Percentiles rank a stretch among this genome's conserved stretches.
phyloP scores from a whole-genome alignment of 2,888 invertebrate species.

The Campoletis raptor region DNA sequence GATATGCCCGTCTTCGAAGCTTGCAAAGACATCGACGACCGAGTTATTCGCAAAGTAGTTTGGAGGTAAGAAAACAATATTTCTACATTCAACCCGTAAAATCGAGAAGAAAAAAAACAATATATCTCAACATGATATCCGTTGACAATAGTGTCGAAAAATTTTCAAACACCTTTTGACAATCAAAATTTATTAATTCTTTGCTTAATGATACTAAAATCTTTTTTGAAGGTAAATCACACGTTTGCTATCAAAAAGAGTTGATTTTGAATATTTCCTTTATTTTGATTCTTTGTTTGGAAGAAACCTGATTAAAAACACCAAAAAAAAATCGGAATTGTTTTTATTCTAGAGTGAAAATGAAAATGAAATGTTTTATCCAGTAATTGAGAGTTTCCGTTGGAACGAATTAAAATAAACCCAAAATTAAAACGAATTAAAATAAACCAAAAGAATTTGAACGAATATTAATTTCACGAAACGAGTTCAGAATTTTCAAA shows the following conservation, averaged over 20 bases:
- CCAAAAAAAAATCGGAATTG: too few species aligned
- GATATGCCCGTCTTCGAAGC: slow-evolving; percentile 90
- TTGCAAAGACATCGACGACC: slow-evolving; percentile 89
- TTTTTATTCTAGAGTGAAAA: too few species aligned
- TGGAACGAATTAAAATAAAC: background rate
- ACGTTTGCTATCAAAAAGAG: background rate
- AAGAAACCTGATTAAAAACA: too few species aligned
- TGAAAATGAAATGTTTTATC: too few species aligned
- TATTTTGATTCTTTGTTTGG: too few species aligned
- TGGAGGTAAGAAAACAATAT: slow-evolving; percentile 75
- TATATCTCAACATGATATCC: background rate
- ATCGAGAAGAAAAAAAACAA: background rate
- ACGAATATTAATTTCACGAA: background rate
- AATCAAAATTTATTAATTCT: background rate
- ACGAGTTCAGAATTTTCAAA: background rate
- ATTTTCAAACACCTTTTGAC: background rate
- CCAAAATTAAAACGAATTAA: background rate
- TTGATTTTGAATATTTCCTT: too few species aligned
- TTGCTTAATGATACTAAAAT: background rate
- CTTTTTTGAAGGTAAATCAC: background rate
- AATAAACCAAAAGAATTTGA: background rate
- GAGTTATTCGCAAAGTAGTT: slow-evolving; percentile 87
- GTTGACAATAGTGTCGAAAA: background rate
- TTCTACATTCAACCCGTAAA: background rate
- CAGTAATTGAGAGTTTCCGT: too few species aligned